phyloP scores from a whole-genome alignment of 2,113 vertebrate genomes.

The Caloenas nicobarica region DNA sequence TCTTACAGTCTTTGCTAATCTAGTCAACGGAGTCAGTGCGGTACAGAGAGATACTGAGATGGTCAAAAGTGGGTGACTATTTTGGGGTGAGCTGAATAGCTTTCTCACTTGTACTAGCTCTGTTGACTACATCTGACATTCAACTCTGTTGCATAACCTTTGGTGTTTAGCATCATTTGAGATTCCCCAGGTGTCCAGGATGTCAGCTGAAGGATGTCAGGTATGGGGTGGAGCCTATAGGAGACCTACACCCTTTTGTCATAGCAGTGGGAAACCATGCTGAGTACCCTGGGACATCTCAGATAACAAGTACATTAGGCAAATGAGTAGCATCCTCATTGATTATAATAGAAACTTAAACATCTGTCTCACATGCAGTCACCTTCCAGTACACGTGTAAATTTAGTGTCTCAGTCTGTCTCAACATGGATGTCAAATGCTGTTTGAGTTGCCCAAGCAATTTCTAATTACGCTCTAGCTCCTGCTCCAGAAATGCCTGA shows the following conservation, averaged over 20 bases:
- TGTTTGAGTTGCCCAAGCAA: neutral
- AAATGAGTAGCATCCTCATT: neutral
- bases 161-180: neutral
- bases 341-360: neutral
- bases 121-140: neutral
- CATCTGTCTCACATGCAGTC: neutral
- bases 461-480: neutral
- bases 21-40: neutral
- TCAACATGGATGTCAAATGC: neutral
- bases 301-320: rapidly evolving
- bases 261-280: rapidly evolving
- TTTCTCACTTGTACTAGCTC: neutral
- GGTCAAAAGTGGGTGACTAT: neutral
- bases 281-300: neutral
- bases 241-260: neutral
- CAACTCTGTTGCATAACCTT: neutral
- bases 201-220: neutral
- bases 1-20: neutral
- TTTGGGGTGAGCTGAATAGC: neutral
- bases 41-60: neutral
- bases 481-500: neutral
- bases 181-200: neutral
- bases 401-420: neutral
- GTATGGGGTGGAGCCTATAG: neutral
- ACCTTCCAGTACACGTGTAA: neutral